Evolutionary conservation across 2,113 vertebrate species (phyloP).

Genomic region (Pelmatolapia mariae): DNA sequence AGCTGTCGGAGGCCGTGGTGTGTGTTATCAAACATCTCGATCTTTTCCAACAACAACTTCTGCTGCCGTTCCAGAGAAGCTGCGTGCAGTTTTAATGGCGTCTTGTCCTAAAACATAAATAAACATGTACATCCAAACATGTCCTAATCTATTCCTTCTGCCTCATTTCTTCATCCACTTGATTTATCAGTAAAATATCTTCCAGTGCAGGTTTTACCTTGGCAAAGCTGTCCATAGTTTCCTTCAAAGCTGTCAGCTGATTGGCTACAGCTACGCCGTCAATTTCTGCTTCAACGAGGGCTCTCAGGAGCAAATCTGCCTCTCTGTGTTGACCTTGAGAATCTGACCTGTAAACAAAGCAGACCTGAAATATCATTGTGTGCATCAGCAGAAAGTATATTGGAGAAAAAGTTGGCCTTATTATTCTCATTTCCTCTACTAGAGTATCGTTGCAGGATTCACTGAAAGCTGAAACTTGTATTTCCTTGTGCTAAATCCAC

Average conservation of each 20-base stretch:
- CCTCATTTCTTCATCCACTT: background rate
- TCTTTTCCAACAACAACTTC: constrained; percentile 82
- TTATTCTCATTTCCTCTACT: background rate
- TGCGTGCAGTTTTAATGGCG: constrained; percentile 72
- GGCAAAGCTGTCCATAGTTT: constrained; percentile 73
- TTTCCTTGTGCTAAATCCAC: background rate
- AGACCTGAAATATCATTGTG: background rate
- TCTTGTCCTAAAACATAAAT: constrained; percentile 75
- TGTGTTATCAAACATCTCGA: constrained; percentile 83
- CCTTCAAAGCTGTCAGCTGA: constrained; percentile 80
- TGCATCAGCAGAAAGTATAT: background rate
- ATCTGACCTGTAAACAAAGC: constrained; percentile 26
- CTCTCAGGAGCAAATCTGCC: constrained; percentile 78
- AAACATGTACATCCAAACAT: background rate
- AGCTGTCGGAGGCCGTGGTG: constrained; percentile 81
- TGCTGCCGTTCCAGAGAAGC: constrained; percentile 78
- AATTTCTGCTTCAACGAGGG: constrained; percentile 84
- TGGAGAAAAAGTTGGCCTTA: background rate
- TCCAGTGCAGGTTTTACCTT: constrained; percentile 53
- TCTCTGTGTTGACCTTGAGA: constrained; percentile 69
- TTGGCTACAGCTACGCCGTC: constrained; percentile 84
- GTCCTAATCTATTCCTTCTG: background rate
- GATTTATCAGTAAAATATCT: background rate
- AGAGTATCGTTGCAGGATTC: background rate
- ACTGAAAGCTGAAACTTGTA: background rate